Base-by-base conservation (phyloP, 2,113 vertebrate species). In the Cyprinodon tularosa region DNA sequence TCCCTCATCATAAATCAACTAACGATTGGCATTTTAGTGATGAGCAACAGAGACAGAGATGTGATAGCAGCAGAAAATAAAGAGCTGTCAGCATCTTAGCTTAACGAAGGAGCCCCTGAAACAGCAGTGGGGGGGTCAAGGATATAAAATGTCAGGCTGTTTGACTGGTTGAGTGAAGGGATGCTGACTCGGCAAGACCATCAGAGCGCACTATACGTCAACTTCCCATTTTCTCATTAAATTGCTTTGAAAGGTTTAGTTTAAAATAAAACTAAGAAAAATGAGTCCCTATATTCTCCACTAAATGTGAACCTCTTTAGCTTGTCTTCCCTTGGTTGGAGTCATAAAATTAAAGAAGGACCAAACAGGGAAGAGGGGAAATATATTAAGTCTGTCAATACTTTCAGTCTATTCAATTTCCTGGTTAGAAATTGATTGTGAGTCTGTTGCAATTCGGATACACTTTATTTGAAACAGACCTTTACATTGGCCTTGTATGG, bases 11-110 rank as follows among this genome's bases (percentile, higher is more conserved):
- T 81, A 88, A 91, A 87, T 87, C 90, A 87, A 62, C 61, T 71
- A 57, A 76, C 85, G 87, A 90, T 48, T 81, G 89, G 80, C 85
- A 61, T 80, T 84, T 90, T 81, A 83, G 82, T 64, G 82, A 90
- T 85, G 82, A 88, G 82, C 66, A 38, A 71, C 36, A 9, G 68
- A 82, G 88, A 82, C 82, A 86, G 76, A 77, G 80, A 71, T 85
- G 90, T 88, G 76, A 76, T 5, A 69, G 76, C 74, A 88, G 90
- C 87, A 48, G 71, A 91, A 90, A 91, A 80, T 62, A 81, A 50
- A 14, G 83, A 73, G 76, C 44, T n/a, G 85, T 91, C 90, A 93
- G 90, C 92, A 88, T 82, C 86, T 91, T 69, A n/a, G 0, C 12
- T 60, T 83, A 88, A 87, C 22, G 60, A 84, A 39, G 22, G 63